Evolutionary conservation across 1,140 invertebrate genomes (phyloP).

Genomic region (Drosophila sechellia): DNA sequence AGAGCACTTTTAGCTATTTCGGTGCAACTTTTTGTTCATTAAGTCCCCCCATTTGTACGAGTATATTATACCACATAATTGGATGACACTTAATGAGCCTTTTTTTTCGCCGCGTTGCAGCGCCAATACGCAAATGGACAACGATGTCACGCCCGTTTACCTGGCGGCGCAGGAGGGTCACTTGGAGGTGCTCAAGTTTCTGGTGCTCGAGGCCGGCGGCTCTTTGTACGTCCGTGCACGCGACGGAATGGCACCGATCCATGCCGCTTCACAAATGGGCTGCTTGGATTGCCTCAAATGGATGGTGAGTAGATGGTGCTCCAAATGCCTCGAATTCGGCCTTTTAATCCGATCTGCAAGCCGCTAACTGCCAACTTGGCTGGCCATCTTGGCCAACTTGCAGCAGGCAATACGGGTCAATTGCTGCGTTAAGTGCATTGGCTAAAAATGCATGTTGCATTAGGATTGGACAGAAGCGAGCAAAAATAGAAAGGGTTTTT

Average conservation of each 20-base stretch:
- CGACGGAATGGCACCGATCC: conserved; percentile 95
- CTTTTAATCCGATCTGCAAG: conserved; percentile 10
- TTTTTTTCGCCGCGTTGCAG: conserved; percentile 83
- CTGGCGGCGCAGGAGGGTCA: conserved; percentile 94
- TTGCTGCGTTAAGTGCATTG: conserved; percentile 7
- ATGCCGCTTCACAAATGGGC: conserved; percentile 95
- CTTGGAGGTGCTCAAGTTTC: conserved; percentile 92
- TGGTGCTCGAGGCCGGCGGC: conserved; percentile 92
- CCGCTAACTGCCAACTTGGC: background rate
- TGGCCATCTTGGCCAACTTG: conserved; percentile 20
- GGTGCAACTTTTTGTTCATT: conserved; percentile 48
- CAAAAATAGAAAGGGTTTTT: too few species aligned
- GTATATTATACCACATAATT: conserved; percentile 3
- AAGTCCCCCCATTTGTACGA: background rate
- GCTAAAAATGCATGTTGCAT: background rate
- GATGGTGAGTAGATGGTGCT: conserved; percentile 89
- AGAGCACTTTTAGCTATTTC: conserved; percentile 10
- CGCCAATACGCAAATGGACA: conserved; percentile 95
- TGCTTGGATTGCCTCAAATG: conserved; percentile 93
- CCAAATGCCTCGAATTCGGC: conserved; percentile 2
- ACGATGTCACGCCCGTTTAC: conserved; percentile 95
- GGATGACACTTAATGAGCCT: conserved; percentile 4
- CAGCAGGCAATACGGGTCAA: conserved; percentile 32
- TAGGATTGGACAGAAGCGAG: background rate
- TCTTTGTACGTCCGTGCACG: conserved; percentile 90